These are phyloP conservation scores for Netelia inedita DNA, from an alignment of 2,888 invertebrate species.

Conservation along the genomic window DNA sequence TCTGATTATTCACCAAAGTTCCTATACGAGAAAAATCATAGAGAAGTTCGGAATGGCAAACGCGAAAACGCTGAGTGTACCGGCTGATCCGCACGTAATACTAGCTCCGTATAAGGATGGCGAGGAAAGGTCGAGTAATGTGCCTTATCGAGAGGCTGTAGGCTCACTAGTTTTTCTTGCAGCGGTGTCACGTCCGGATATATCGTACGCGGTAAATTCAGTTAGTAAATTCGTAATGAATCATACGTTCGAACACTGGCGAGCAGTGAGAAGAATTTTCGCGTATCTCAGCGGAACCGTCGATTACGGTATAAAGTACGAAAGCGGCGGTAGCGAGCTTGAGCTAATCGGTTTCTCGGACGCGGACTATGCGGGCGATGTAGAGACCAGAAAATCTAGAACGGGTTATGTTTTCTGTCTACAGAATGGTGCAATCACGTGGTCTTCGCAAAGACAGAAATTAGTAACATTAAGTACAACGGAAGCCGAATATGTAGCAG, in stretches of 20 bases:
- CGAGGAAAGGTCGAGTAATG: background rate
- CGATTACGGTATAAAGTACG: background rate
- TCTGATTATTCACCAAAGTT: constrained; percentile 21
- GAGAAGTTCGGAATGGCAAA: constrained; percentile 51
- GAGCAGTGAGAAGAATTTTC: background rate
- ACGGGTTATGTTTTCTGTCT: constrained; percentile 37
- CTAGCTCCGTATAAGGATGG: background rate
- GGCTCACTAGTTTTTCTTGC: background rate
- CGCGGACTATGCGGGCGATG: background rate
- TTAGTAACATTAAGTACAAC: constrained; percentile 70
- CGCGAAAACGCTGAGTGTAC: background rate
- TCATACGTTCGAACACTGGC: constrained; percentile 6
- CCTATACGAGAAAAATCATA: background rate
- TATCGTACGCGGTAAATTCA: constrained; percentile 62
- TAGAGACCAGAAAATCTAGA: background rate
- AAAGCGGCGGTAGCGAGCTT: constrained; percentile 5
- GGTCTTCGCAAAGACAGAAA: background rate
- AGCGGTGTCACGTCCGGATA: constrained; percentile 64
- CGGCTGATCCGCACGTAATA: background rate
- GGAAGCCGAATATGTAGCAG: constrained; percentile 32
- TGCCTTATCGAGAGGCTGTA: constrained; percentile 8
- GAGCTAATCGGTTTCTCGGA: background rate
- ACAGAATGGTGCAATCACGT: background rate
- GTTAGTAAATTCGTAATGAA: constrained; percentile 9
- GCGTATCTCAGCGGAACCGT: background rate